A percentile compares a stretch with the other conserved stretches of the same genome.
phyloP scores from a whole-genome alignment of 1,140 invertebrate genomes.

The Penaeus vannamei region DNA sequence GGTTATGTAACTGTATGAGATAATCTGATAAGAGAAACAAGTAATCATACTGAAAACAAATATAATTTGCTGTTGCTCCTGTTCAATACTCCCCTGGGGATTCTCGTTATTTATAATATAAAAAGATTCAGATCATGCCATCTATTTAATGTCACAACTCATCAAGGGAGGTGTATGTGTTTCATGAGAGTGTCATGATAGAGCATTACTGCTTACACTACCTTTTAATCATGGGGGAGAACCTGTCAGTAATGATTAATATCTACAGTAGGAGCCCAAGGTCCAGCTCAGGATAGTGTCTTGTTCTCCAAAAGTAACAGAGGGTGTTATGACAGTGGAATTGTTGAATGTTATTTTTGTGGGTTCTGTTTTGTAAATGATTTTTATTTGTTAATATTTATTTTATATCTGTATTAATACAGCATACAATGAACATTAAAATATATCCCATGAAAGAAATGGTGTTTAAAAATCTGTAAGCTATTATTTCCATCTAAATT shows the following conservation, averaged over 20 bases:
- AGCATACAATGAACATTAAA: no score
- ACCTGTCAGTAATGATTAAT: background rate
- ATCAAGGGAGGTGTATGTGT: constrained; percentile 4
- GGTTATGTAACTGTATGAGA: background rate
- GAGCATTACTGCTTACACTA: background rate
- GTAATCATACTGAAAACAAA: background rate
- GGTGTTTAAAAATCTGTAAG: no score
- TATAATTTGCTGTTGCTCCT: background rate
- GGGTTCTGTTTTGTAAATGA: no score
- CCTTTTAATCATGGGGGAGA: constrained; percentile 18
- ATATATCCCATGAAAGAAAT: no score
- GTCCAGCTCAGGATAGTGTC: no score
- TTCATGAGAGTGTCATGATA: background rate
- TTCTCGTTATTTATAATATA: constrained; percentile 25
- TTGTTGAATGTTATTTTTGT: no score
- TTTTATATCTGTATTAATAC: no score
- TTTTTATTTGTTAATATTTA: no score
- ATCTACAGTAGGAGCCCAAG: no score
- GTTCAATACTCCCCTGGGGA: constrained; percentile 43
- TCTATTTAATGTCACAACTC: constrained; percentile 45
- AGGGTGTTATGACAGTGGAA: no score
- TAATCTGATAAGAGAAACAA: background rate
- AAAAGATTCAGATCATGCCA: constrained; percentile 32
- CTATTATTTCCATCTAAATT: no score
- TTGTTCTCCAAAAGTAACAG: no score